Percentiles rank a stretch among this genome's conserved stretches.
These are phyloP conservation scores for Microchirus variegatus DNA, from an alignment of 2,797 vertebrate genomes.

Conservation along the genomic window DNA sequence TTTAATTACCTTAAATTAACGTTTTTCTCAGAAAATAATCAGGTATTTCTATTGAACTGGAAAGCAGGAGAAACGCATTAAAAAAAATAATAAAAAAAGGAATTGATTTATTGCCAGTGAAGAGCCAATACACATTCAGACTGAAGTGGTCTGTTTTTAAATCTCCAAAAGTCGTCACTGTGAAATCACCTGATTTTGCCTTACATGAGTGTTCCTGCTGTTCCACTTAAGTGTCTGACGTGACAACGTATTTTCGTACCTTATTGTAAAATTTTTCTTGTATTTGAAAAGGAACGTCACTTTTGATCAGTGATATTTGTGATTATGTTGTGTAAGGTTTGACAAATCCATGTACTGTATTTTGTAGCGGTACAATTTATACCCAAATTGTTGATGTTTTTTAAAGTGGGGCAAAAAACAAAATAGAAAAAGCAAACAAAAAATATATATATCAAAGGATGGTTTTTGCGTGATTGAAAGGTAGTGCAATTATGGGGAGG, in stretches of 20 bases:
- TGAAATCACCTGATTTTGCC: slow-evolving; percentile 90
- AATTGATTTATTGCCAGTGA: slow-evolving; percentile 55
- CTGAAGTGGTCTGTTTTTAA: slow-evolving; percentile 56
- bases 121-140: slow-evolving; percentile 46
- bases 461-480: slow-evolving; percentile 47
- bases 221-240: slow-evolving; percentile 81
- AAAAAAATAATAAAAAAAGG: too few relatives aligned
- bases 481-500: slow-evolving; percentile 79
- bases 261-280: slow-evolving; percentile 76
- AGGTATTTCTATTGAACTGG: slow-evolving; percentile 69
- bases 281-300: slow-evolving; percentile 72
- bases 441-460: slow-evolving; percentile 1
- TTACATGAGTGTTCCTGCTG: slow-evolving; percentile 84
- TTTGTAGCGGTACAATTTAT: slow-evolving; percentile 83
- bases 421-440: background rate
- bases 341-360: slow-evolving; percentile 82
- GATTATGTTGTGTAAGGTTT: slow-evolving; percentile 76
- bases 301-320: slow-evolving; percentile 76
- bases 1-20: slow-evolving; percentile 36
- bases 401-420: slow-evolving; percentile 56
- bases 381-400: slow-evolving; percentile 74
- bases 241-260: slow-evolving; percentile 80
- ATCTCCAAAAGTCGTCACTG: slow-evolving; percentile 82
- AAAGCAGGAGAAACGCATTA: slow-evolving; percentile 48
- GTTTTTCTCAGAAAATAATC: slow-evolving; percentile 64